phyloP scores from a whole-genome alignment of 2,888 invertebrate species.

The Plusia festucae region DNA sequence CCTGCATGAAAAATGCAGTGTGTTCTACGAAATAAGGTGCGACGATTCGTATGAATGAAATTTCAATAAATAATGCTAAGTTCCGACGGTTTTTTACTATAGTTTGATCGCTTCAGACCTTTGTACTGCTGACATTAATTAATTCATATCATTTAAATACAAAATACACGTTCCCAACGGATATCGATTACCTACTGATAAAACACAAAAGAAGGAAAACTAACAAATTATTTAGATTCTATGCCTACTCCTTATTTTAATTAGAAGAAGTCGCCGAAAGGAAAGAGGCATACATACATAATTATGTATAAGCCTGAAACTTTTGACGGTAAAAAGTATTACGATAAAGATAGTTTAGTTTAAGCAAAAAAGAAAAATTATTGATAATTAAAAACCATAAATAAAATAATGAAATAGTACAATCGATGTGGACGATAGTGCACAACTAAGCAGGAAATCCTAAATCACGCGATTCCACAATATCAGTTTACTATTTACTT shows the following conservation, averaged over 20 bases:
- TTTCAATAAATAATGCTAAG: constrained; percentile 31
- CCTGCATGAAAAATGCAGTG: constrained; percentile 84
- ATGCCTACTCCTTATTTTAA: neutral
- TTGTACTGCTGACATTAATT: constrained; percentile 38
- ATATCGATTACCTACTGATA: constrained; percentile 35
- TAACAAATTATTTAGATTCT: constrained; percentile 11
- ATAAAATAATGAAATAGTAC: neutral
- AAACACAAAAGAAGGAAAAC: constrained; percentile 21
- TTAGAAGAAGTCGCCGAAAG: neutral
- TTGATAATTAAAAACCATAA: neutral
- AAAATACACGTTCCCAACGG: constrained; percentile 27
- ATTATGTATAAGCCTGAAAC: neutral
- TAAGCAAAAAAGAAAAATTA: neutral
- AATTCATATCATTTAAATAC: constrained; percentile 28
- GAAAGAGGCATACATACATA: neutral
- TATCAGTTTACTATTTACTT: neutral
- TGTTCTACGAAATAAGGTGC: constrained; percentile 70
- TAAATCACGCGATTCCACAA: constrained; percentile 1
- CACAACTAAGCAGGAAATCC: neutral
- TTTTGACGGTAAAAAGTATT: neutral
- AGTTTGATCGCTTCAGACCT: constrained; percentile 39
- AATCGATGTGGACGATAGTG: neutral
- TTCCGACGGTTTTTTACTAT: constrained; percentile 33
- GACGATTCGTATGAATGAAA: constrained; percentile 50
- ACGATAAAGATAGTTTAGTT: neutral